Evolutionary conservation across 1,140 invertebrate genomes (phyloP), one percentile per base, ranked within the genome.

Genomic region (Andricus grossulariae): DNA sequence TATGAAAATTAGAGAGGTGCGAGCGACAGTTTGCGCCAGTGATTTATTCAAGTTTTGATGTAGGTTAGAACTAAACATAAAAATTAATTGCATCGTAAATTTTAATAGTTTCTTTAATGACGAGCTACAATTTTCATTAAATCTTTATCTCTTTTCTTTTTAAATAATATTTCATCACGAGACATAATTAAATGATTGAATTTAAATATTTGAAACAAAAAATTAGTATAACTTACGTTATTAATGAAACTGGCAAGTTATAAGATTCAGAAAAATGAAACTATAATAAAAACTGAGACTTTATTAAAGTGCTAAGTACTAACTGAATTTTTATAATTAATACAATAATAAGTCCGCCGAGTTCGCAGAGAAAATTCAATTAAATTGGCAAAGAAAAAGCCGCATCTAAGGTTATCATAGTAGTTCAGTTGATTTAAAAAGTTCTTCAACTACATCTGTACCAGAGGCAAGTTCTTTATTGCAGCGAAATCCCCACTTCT

Each of bases 311-410:
- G 60, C 15, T 39, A 66, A 66, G 60, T 39, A 32, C 60, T 66
- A 66, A 66, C 13, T 39, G 25, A 45, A 66, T 66, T 66, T 21
- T 66, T 39, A 66, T 15, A 45, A 66, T 66, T 66, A 66, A 66
- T 66, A 39, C 32, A 66, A 66, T 66, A 45, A 66, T 66, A 66
- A 66, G 60, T 45, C 32, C 15, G 32, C 25, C n/a, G 60, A 25
- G 60, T 32, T 66, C 15, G n/a, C 60, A 66, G 32, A 45, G 25
- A 32, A 66, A 66, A 66, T 66, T 66, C 60, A 32, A 66, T 66
- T 66, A 66, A 39, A 45, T 66, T 66, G 60, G 39, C 25, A 21
- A 39, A 66, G 60, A 66, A 66, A 66, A 66, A 66, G 12, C 60
- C 12, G 60, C 60, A 66, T 32, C 60, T 66, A 66, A 66, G 60